These are phyloP conservation scores for Gobio gobio DNA, from an alignment of 2,113 vertebrate genomes.

Conservation along the genomic window DNA sequence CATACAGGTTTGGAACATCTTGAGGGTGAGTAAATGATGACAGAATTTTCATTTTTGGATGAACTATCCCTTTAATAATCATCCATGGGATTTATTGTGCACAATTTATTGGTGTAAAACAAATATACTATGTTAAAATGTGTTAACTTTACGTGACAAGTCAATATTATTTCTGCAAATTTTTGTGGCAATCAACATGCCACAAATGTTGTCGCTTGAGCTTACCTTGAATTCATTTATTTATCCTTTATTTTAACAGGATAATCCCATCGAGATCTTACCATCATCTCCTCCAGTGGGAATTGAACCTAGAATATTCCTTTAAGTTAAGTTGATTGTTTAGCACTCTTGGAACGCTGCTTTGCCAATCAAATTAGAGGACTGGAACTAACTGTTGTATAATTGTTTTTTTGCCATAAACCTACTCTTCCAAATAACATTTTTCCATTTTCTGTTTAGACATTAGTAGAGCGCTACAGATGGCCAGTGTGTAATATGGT, in stretches of 20 bases:
- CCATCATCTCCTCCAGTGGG: no score
- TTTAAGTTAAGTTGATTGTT: neutral
- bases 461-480: slow-evolving; percentile 65
- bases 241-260: no score
- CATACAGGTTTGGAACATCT: no score
- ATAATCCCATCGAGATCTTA: no score
- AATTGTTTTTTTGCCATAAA: neutral
- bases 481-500: slow-evolving; percentile 79
- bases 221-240: no score
- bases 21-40: no score
- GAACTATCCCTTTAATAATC: no score
- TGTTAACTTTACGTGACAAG: neutral
- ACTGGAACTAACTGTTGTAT: slow-evolving; percentile 31
- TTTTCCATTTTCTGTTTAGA: neutral
- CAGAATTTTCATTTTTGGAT: no score
- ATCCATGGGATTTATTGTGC: neutral
- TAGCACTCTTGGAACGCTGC: neutral
- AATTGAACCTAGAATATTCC: neutral
- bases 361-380: slow-evolving; percentile 11
- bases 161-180: neutral
- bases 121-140: neutral
- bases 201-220: neutral
- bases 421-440: neutral
- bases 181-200: neutral
- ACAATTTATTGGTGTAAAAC: neutral